Evolutionary conservation across 2,888 invertebrate genomes (phyloP), one percentile per base, ranked within the genome.

Genomic region (Eretmocerus hayati): DNA sequence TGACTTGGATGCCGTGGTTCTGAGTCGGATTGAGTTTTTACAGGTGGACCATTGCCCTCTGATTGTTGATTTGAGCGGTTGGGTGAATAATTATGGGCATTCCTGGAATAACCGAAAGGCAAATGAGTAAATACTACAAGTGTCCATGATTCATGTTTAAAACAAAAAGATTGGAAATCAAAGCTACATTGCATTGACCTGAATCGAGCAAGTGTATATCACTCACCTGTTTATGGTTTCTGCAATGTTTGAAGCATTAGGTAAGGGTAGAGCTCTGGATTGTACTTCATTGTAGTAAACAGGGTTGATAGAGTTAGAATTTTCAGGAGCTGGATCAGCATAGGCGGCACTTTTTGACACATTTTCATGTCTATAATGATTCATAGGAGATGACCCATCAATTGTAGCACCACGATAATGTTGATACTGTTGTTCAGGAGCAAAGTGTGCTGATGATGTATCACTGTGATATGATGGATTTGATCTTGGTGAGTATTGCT

Each of bases 361-460:
- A 53, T 59, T 65, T 5, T 67, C 63, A 15, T 59, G 60, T 13
- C 65, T 58, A 55, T 60, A 65, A 18, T 62, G 65, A 2, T 54
- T 32, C 21, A 56, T 56, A 16, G 58, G 62, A 2, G 45, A 55
- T n/a, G n/a, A n/a, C 20, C 53, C 53, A 22, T 69, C 66, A 38
- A 59, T 57, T 23, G 62, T 57, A 6, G 61, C 50, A 5, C 57
- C 47, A n/a, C 65, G 56, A 47, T 63, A 63, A 30, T 57, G 57
- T 40, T 62, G 66, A 56, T 67, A 67, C 48, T 67, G 69, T 33
- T 62, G 65, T 16, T 68, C 69, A 18, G 62, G 55, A 15, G 62
- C 61, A 23, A 64, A 57, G 15, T 65, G 65, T 44, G 60, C 58
- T 1, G 67, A 60, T 16, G 65, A 61, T 15, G 65, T 61, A 47